Conservation (phyloP, 2,888 invertebrate species). For the Cactoblastis cactorum region DNA sequence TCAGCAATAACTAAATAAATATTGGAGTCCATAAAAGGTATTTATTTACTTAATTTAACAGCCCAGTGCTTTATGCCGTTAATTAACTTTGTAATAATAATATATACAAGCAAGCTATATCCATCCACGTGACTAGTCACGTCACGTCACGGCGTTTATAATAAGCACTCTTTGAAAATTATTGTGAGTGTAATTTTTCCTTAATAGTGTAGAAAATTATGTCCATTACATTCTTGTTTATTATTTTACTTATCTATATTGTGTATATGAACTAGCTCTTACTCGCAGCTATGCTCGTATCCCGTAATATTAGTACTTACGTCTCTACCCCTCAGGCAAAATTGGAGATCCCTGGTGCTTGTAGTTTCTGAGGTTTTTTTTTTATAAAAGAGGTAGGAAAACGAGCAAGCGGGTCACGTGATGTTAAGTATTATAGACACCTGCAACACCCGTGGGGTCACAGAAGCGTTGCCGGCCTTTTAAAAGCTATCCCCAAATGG, state of each 20-base stretch:
- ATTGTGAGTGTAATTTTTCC: conserved; percentile 2
- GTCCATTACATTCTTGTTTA: neutral
- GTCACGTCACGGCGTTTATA: conserved; percentile 7
- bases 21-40: neutral
- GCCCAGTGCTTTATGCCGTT: neutral
- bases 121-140: neutral
- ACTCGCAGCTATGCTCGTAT: no score
- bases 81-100: conserved; percentile 9
- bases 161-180: conserved; percentile 13
- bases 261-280: no score
- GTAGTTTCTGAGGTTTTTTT: no score
- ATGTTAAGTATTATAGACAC: no score
- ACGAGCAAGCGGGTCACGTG: no score
- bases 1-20: neutral
- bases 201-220: conserved; percentile 16
- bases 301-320: no score
- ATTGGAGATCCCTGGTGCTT: no score
- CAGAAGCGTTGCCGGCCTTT: no score
- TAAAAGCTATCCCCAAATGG: no score
- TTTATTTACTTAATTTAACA: neutral
- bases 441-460: no score
- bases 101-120: neutral
- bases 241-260: neutral
- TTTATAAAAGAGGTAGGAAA: no score
- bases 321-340: no score